phyloP scores from a whole-genome alignment of 2,888 invertebrate genomes.

The Lasioglossum pauxillum region DNA sequence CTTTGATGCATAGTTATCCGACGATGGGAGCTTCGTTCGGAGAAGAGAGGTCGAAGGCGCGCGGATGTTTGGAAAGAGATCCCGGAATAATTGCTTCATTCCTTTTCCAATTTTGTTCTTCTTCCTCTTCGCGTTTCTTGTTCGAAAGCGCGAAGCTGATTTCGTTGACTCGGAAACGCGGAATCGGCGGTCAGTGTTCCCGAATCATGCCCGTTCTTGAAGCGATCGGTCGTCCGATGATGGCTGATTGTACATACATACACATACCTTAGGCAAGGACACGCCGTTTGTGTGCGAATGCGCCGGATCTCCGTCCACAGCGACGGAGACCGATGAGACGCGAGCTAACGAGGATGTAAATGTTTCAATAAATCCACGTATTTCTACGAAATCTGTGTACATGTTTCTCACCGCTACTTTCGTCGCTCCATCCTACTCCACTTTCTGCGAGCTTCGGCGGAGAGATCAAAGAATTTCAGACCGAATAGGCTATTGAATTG shows the following conservation, averaged over 20 bases:
- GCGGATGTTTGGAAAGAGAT: not conserved
- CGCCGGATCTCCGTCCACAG: not conserved
- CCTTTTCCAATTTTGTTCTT: too few relatives aligned
- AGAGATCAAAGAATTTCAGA: too few relatives aligned
- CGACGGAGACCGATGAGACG: slow-evolving; percentile 45
- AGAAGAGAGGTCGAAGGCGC: not conserved
- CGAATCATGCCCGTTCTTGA: slow-evolving; percentile 16
- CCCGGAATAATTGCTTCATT: too few relatives aligned
- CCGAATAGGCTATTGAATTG: too few relatives aligned
- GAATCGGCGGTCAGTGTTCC: slow-evolving; percentile 19
- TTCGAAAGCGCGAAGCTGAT: not conserved
- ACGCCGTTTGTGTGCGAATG: slow-evolving; percentile 4
- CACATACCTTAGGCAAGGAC: not conserved
- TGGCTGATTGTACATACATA: slow-evolving; percentile 26
- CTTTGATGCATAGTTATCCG: not conserved
- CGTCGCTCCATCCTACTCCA: not conserved
- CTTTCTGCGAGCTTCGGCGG: too few relatives aligned
- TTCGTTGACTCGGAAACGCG: slow-evolving; percentile 12
- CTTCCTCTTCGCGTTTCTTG: not conserved
- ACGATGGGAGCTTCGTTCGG: not conserved
- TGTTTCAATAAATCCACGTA: slow-evolving; percentile 84
- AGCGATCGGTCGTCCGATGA: slow-evolving; percentile 25
- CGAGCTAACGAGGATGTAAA: slow-evolving; percentile 79
- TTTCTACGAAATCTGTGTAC: slow-evolving; percentile 78
- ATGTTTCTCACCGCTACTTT: not conserved